A percentile compares a stretch with the other conserved stretches of the same genome.
These are phyloP conservation scores for Hetaerina titia DNA, from an alignment of 2,888 invertebrate genomes.

Conservation along the genomic window DNA sequence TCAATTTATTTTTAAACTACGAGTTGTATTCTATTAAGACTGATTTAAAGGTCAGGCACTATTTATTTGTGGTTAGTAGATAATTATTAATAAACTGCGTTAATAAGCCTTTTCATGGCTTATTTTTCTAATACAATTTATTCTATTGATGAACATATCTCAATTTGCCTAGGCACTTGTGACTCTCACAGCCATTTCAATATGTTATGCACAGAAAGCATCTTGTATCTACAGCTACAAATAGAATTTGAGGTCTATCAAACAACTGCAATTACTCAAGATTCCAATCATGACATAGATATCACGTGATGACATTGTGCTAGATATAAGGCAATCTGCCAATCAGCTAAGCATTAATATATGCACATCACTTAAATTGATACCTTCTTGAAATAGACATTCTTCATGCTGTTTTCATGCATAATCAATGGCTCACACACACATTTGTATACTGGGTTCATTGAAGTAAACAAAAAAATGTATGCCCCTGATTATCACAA, in stretches of 20 bases:
- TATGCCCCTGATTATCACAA: neutral
- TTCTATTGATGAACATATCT: neutral
- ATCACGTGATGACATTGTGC: neutral
- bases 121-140: neutral
- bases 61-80: neutral
- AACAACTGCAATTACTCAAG: neutral
- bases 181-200: neutral
- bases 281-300: neutral
- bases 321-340: neutral
- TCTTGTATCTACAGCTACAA: neutral
- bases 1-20: neutral
- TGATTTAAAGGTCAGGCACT: neutral
- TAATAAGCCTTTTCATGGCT: neutral
- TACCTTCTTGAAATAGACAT: neutral
- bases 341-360: conserved; percentile 19
- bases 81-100: neutral
- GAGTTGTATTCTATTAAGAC: neutral
- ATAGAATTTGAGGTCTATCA: neutral
- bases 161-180: neutral
- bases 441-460: neutral
- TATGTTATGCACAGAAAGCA: conserved; percentile 2
- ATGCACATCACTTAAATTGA: neutral
- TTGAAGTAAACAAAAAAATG: neutral
- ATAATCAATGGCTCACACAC: neutral
- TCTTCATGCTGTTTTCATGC: conserved; percentile 29